A percentile compares a stretch with the other conserved stretches of the same genome.
Evolutionary conservation across 1,140 invertebrate species (phyloP).

Genomic region (Goniozus legneri): DNA sequence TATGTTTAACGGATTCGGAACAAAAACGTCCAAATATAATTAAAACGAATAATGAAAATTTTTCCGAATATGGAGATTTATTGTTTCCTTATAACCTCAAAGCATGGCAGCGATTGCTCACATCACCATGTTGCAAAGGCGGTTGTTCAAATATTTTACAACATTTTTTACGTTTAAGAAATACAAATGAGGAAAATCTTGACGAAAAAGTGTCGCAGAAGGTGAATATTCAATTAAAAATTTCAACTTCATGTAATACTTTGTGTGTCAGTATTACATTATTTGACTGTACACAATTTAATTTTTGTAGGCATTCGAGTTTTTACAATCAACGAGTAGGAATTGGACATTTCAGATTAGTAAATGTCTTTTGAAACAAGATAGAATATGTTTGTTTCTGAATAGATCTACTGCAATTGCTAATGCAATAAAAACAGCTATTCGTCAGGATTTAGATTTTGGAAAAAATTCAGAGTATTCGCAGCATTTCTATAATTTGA

Average conservation of each 20-base stretch:
- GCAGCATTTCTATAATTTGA: conserved; percentile 20
- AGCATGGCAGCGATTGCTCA: conserved; percentile 48
- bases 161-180: conserved; percentile 23
- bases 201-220: conserved; percentile 17
- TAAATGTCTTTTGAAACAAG: conserved; percentile 25
- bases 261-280: neutral
- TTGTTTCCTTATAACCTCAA: conserved; percentile 52
- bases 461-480: no score
- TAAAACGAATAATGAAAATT: conserved; percentile 52
- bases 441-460: conserved; percentile 23
- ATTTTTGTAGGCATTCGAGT: conserved; percentile 26
- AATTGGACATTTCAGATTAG: conserved; percentile 31
- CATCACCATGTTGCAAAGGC: conserved; percentile 9
- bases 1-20: conserved; percentile 20
- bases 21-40: conserved; percentile 31
- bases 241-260: neutral
- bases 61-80: conserved; percentile 51
- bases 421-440: conserved; percentile 21
- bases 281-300: conserved; percentile 1
- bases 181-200: conserved; percentile 4
- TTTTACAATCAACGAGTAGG: conserved; percentile 23
- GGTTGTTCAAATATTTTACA: conserved; percentile 23
- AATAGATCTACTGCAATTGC: conserved; percentile 24
- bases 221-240: conserved; percentile 24
- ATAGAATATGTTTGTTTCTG: conserved; percentile 34